Evolutionary conservation across 2,113 vertebrate genomes (phyloP), one percentile per base, ranked within the genome.

Genomic region (Chaetodon auriga): DNA sequence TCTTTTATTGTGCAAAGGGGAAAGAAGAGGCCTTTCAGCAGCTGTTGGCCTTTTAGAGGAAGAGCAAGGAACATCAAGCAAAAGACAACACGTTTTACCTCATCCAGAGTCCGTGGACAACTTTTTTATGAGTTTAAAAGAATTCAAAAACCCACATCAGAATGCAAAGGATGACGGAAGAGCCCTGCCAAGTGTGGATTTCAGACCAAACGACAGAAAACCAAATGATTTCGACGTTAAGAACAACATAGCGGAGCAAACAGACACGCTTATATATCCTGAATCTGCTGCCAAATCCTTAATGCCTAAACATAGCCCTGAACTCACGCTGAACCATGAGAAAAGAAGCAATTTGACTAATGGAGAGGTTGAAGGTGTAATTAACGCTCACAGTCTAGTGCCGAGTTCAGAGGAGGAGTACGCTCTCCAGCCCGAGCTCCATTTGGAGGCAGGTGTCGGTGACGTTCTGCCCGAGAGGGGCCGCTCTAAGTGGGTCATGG

Each of bases 1-100:
- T 68, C 83, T 93, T 48, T 54, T 93, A n/a, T 71, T 89, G 51
- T 86, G 78, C 36, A 54, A 73, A 66, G 84, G 77, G 66, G 83
- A 83, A 60, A 76, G 55, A 74, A 57, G 21, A n/a, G 54, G 68
- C 60, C n/a, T 69, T 62, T 81, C 80, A 15, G 43, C 36, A 16
- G 87, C 83, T 54, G 25, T 53, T 11, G 63, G 79, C 45, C 75
- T 80, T 25, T 78, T 51, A 7, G 63, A 82, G 23, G 62, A 78
- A n/a, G 82, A 77, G n/a, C 61, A 35, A 23, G 65, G 12, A 36
- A 66, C 61, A 54, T 79, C 64, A 30, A 75, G 62, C 63, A 53
- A 78, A 82, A 55, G 53, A 18, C 65, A 81, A 48, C 76, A 80
- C 60, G 82, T 76, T 77, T 87, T 54, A 55, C 62, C 54, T 72